phyloP scores from a whole-genome alignment of 2,797 vertebrate genomes.

The Discoglossus pictus region DNA sequence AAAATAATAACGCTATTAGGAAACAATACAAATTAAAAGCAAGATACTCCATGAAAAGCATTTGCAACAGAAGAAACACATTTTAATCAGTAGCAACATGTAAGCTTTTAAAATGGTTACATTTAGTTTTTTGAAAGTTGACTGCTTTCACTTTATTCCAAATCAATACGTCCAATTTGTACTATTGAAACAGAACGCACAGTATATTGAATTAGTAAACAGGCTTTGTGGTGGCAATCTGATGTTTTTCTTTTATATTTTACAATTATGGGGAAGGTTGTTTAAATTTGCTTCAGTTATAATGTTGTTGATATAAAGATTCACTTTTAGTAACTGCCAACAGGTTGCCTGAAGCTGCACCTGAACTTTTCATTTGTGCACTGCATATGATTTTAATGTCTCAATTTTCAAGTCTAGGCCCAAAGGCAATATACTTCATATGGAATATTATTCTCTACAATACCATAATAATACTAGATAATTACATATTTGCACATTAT shows the following conservation, averaged over 20 bases:
- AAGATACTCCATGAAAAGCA: too few species aligned
- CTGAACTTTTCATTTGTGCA: background rate
- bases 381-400: constrained; percentile 4
- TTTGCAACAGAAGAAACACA: background rate
- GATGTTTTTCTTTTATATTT: constrained; percentile 11
- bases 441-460: too few species aligned
- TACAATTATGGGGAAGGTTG: constrained; percentile 19
- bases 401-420: background rate
- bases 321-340: constrained; percentile 11
- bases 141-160: constrained; percentile 13
- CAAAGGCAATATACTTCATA: background rate
- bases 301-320: constrained; percentile 15
- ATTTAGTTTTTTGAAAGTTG: background rate
- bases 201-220: constrained; percentile 32
- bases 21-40: too few species aligned
- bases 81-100: background rate
- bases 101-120: background rate
- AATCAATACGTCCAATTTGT: constrained; percentile 35
- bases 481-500: too few species aligned
- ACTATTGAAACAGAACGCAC: constrained; percentile 21
- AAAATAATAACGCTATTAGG: too few species aligned
- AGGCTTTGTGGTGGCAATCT: background rate
- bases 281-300: constrained; percentile 17
- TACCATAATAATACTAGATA: too few species aligned
- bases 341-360: constrained; percentile 25